Percentiles rank a stretch among this genome's conserved stretches.
Conservation (phyloP, 2,113 vertebrate genomes). For the Rhipidura dahli region DNA sequence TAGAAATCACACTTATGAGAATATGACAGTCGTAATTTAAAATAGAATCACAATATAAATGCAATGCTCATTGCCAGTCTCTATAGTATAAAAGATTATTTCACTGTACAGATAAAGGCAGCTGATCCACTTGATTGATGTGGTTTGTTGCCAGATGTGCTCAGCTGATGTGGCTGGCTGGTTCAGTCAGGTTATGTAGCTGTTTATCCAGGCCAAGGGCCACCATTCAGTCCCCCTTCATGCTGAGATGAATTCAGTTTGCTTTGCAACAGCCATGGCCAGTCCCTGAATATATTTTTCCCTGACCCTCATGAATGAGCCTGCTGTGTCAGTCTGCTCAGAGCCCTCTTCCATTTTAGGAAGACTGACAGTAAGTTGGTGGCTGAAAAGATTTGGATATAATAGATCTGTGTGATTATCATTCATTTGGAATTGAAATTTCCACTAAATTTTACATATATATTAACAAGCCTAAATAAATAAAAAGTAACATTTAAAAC, state of each 20-base stretch:
- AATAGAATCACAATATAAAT: not conserved
- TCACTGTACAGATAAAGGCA: not conserved
- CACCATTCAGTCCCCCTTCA: not conserved
- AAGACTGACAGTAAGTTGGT: not conserved
- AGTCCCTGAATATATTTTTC: not conserved
- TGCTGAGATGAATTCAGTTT: not conserved
- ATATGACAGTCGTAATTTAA: not conserved
- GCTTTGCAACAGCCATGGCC: rapidly evolving
- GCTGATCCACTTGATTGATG: not conserved
- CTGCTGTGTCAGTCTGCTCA: not conserved
- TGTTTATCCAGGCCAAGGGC: not conserved
- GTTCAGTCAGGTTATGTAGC: not conserved
- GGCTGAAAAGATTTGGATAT: not conserved
- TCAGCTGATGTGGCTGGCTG: not conserved
- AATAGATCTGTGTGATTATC: not conserved
- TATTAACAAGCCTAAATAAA: not conserved
- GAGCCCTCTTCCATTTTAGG: not conserved
- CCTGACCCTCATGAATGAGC: not conserved
- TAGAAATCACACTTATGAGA: not conserved
- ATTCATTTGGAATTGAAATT: not conserved
- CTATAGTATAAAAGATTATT: not conserved
- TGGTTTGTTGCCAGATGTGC: not conserved
- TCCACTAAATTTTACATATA: not conserved
- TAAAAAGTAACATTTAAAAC: not conserved
- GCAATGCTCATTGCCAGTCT: not conserved